Evolutionary conservation across 2,888 invertebrate genomes (phyloP), one percentile per base, ranked within the genome.

Genomic region (Coelogynopora nodosa): DNA sequence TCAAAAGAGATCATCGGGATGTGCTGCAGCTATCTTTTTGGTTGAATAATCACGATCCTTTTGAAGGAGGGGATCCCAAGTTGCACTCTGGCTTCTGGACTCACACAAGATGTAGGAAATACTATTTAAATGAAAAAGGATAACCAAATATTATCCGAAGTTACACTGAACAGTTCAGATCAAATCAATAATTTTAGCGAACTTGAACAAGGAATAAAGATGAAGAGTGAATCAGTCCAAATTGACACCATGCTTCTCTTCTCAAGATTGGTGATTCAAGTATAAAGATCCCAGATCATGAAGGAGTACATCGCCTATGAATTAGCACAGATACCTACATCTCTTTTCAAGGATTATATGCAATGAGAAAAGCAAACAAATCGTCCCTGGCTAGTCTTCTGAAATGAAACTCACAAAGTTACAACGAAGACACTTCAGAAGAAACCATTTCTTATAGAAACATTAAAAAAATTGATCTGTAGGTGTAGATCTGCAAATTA

Each of bases 201-300:
- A 80, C 29, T 80, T 26, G 29, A 80, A 80, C 29, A 80, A 80
- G 80, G 80, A 29, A 23, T 80, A 26, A 80, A 80, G 80, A 80
- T 80, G 27, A 80, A 29, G 10, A 80, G 28, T 80, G 80, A 80
- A 80, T 23, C 29, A n/a, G 80, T 80, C 26, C 26, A 2, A 5
- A 80, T 80, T 26, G 80, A 80, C 2, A 23, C 80, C 80, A 80
- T 29, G 80, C 27, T 80, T 80, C 80, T 80, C 5, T 80, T 10
- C 29, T 80, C 80, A 80, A 80, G n/a, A 80, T n/a, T 80, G 26
- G 26, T 2, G 80, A 80, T 80, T 80, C 80, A 80, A 80, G 80
- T 80, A 26, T 5, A 80, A 80, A 23, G 80, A 80, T 80, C 80
- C 29, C 80, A 80, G 80, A 5, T 10, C 27, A 80, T 80, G 80